These are phyloP conservation scores for Semicossyphus pulcher DNA, from an alignment of 2,113 vertebrate species.

Conservation along the genomic window DNA sequence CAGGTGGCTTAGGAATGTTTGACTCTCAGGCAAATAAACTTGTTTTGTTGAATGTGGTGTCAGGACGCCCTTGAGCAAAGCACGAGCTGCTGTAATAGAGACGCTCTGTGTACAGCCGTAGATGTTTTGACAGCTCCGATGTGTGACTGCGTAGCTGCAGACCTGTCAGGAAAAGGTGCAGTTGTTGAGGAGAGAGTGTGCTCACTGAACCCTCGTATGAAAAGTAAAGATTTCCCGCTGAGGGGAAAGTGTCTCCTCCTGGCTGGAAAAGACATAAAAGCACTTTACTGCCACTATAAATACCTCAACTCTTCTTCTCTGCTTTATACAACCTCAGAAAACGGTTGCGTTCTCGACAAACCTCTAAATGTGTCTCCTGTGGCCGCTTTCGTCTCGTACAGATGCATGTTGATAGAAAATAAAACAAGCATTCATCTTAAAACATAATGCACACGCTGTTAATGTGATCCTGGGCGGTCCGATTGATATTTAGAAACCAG, in stretches of 20 bases:
- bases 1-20: constrained; percentile 24
- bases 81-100: constrained; percentile 56
- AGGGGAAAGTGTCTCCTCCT: constrained; percentile 50
- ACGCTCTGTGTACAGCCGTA: constrained; percentile 36
- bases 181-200: constrained; percentile 60
- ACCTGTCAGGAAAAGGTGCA: constrained; percentile 65
- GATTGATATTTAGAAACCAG: constrained; percentile 39
- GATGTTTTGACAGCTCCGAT: constrained; percentile 56
- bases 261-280: constrained; percentile 58
- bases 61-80: constrained; percentile 53
- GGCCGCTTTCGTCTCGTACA: background rate
- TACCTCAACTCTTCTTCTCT: constrained; percentile 38
- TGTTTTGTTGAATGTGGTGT: constrained; percentile 18
- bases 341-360: constrained; percentile 5
- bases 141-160: constrained; percentile 61
- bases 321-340: constrained; percentile 19
- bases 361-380: background rate
- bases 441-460: constrained; percentile 15
- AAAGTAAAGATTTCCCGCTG: constrained; percentile 69
- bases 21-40: constrained; percentile 12
- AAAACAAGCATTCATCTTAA: background rate
- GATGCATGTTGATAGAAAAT: background rate
- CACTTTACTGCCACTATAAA: constrained; percentile 67
- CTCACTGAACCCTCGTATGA: constrained; percentile 54
- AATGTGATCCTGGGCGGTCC: constrained; percentile 8